Evolutionary conservation across 2,797 vertebrate species (phyloP).

Genomic region (Anniella stebbinsi): DNA sequence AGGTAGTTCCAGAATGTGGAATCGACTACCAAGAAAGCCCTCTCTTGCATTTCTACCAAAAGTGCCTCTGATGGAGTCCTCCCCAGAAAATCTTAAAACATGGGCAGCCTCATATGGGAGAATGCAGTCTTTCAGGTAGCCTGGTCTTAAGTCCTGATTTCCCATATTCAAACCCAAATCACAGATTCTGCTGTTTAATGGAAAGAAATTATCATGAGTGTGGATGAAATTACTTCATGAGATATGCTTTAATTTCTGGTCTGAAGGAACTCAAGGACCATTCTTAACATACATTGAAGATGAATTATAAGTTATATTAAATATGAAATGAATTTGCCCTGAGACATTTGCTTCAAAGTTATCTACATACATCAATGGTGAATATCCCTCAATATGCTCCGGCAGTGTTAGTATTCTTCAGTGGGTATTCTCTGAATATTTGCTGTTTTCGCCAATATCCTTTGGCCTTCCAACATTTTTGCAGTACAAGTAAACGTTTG

Average conservation of each 20-base stretch:
- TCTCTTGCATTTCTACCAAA: too few relatives aligned
- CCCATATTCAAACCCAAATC: too few relatives aligned
- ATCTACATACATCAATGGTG: background rate
- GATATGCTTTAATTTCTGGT: too few relatives aligned
- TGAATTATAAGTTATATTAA: background rate
- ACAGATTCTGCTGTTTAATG: conserved; percentile 1
- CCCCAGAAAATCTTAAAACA: too few relatives aligned
- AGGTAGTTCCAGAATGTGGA: too few relatives aligned
- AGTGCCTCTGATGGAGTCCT: too few relatives aligned
- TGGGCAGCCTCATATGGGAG: too few relatives aligned
- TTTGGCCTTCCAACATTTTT: background rate
- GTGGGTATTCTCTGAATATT: background rate
- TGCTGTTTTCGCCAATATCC: too few relatives aligned
- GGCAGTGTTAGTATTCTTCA: background rate
- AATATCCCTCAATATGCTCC: background rate
- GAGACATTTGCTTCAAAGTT: background rate
- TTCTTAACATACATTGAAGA: background rate
- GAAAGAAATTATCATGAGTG: background rate
- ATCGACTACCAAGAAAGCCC: too few relatives aligned
- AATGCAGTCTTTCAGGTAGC: too few relatives aligned
- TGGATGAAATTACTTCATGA: background rate
- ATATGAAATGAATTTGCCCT: background rate
- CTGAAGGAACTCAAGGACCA: background rate
- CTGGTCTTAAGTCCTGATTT: background rate
- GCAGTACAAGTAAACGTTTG: background rate